These are phyloP conservation scores for Agriopis marginaria DNA, from an alignment of 2,888 invertebrate genomes.

Conservation along the genomic window DNA sequence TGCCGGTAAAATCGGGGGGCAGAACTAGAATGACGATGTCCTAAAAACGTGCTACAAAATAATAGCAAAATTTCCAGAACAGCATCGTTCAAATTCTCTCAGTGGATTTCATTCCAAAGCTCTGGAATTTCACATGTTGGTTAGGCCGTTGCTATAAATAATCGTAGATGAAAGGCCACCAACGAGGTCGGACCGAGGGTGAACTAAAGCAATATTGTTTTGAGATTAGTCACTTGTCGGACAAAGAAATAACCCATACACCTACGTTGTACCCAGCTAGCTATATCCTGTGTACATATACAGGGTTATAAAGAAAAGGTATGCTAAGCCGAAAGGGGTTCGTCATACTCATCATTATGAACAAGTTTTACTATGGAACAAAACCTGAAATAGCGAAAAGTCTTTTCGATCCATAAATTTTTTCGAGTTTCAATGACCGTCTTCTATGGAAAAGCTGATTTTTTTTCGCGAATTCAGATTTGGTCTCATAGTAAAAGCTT, in stretches of 20 bases:
- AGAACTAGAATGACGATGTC: no score
- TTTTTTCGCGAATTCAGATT: no score
- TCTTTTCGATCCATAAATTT: no score
- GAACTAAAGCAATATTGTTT: constrained; percentile 54
- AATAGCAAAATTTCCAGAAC: constrained; percentile 3
- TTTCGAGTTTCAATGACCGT: no score
- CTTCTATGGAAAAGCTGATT: no score
- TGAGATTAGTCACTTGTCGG: constrained; percentile 33
- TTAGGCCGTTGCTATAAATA: constrained; percentile 51
- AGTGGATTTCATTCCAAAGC: constrained; percentile 22
- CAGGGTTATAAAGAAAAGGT: neutral
- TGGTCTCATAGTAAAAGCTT: no score
- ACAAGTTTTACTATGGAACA: no score
- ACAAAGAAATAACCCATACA: constrained; percentile 27
- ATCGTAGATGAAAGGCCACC: constrained; percentile 56
- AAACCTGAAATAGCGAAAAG: no score
- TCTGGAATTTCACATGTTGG: constrained; percentile 35
- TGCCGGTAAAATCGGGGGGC: no score
- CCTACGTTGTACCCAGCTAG: neutral
- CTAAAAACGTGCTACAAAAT: neutral
- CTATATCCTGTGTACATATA: neutral
- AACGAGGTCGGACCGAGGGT: constrained; percentile 53
- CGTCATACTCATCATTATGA: no score
- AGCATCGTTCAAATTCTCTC: neutral
- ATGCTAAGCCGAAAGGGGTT: no score